A percentile compares a stretch with the other conserved stretches of the same genome.
Evolutionary conservation across 53 echinoderm and acorn worm genomes (phyloP).

Genomic region (Pentamera pediparva): DNA sequence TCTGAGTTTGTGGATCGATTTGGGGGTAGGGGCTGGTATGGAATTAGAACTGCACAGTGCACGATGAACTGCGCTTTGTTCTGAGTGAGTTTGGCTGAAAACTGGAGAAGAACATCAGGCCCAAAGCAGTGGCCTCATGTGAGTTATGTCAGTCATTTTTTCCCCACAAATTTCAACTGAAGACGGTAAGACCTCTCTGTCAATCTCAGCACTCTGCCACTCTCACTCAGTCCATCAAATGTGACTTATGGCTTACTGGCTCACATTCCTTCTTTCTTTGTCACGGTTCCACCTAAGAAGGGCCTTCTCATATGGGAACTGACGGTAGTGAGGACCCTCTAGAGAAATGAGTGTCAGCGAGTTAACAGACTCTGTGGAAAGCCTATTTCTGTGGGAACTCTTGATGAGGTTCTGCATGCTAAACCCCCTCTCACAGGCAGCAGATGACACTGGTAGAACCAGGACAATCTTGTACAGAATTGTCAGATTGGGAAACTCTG

Average conservation of each 20-base stretch:
- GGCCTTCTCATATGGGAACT: background rate
- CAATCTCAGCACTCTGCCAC: background rate
- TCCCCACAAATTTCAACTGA: background rate
- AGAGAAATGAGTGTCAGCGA: background rate
- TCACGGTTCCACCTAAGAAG: too few species aligned
- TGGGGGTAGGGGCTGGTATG: background rate
- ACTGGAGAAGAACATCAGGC: background rate
- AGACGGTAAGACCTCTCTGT: background rate
- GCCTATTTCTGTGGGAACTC: background rate
- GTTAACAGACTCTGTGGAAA: background rate
- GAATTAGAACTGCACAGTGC: background rate
- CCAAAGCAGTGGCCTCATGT: background rate
- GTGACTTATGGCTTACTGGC: background rate
- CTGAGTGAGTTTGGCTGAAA: background rate
- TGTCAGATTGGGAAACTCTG: background rate
- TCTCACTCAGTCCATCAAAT: background rate
- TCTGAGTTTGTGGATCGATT: background rate
- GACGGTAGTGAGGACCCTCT: background rate
- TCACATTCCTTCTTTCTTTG: too few species aligned
- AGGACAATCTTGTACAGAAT: too few species aligned
- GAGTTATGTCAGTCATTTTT: background rate
- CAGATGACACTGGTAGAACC: background rate
- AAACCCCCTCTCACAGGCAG: too few species aligned
- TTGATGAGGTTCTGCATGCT: background rate
- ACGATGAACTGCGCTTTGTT: background rate